phyloP scores from a whole-genome alignment of 2,113 vertebrate genomes.

The Hylia prasina region DNA sequence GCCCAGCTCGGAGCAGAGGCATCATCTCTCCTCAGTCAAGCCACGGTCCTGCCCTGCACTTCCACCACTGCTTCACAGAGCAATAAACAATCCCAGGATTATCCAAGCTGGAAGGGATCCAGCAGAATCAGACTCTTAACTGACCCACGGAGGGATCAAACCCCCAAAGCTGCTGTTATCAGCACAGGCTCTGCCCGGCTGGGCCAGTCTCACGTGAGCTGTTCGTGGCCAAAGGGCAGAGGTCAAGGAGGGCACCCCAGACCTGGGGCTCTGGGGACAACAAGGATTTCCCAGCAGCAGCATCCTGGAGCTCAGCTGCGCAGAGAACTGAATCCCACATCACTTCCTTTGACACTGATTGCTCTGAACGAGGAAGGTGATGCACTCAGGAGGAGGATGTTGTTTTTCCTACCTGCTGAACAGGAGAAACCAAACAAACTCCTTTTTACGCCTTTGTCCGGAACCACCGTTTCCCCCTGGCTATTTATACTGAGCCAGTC shows the following conservation, averaged over 20 bases:
- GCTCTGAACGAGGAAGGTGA: neutral
- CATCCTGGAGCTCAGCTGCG: neutral
- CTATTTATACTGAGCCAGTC: neutral
- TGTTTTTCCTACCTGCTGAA: neutral
- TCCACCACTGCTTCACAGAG: neutral
- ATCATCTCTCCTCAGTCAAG: fast-evolving
- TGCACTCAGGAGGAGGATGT: neutral
- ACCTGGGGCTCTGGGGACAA: fast-evolving
- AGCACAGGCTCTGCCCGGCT: neutral
- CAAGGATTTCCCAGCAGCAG: neutral
- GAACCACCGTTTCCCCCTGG: neutral
- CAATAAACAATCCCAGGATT: neutral
- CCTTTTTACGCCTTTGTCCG: neutral
- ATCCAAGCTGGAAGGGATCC: neutral
- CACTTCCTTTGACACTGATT: neutral
- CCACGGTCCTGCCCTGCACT: neutral
- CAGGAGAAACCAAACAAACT: neutral
- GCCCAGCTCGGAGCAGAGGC: fast-evolving
- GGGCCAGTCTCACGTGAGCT: fast-evolving
- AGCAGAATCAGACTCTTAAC: neutral
- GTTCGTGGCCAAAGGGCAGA: fast-evolving
- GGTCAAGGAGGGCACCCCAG: neutral
- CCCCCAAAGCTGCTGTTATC: neutral
- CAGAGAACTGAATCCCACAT: neutral
- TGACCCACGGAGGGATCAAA: neutral